Conservation (phyloP, 1,140 invertebrate genomes). For the Helicoverpa zea region DNA sequence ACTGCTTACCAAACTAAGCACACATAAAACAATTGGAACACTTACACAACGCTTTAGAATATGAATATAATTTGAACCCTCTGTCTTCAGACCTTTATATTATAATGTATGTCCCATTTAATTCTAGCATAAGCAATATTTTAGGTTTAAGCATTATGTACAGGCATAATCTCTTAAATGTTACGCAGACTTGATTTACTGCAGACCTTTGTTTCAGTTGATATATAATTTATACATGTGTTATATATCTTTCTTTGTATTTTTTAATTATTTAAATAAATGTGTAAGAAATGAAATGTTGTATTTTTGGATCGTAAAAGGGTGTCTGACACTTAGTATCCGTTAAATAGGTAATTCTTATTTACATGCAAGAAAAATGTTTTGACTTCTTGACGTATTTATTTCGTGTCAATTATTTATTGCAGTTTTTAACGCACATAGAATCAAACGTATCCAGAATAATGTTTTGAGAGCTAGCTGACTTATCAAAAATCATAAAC, state of each 20-base stretch:
- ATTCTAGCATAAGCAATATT: conserved; percentile 29
- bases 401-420: no score
- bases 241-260: no score
- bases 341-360: no score
- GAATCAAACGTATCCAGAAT: no score
- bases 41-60: not conserved
- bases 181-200: conserved; percentile 25
- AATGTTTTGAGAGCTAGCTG: no score
- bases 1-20: no score
- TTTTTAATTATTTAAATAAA: not conserved
- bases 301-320: not conserved
- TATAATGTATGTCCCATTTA: conserved; percentile 21
- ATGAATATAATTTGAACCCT: not conserved
- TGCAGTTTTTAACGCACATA: no score
- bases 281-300: not conserved
- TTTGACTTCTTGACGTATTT: no score
- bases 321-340: not conserved
- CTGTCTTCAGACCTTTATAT: conserved; percentile 10
- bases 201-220: conserved; percentile 18
- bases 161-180: conserved; percentile 23
- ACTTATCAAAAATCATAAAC: no score
- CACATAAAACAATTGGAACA: not conserved
- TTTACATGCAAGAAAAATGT: no score
- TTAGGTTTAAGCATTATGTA: conserved; percentile 17
- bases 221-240: not conserved